Conservation (phyloP, 2,113 vertebrate genomes). For the Triplophysa siluroides region DNA sequence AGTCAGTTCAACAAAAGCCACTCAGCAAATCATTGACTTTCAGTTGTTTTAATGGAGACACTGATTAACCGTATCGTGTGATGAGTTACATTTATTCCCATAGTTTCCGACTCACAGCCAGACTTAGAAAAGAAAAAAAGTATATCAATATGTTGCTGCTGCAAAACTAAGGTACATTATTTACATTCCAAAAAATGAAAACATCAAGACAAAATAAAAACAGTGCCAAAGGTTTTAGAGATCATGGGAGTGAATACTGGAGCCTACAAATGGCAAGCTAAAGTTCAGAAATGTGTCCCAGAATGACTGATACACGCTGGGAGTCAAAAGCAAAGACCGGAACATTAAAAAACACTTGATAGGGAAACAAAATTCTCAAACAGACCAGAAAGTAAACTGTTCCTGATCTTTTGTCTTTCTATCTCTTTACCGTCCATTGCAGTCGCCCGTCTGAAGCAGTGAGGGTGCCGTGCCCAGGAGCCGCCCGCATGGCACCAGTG, state of each 20-base stretch:
- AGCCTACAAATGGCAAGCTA: slow-evolving; percentile 43
- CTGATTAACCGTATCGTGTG: slow-evolving; percentile 60
- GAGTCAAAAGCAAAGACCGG: too few species aligned
- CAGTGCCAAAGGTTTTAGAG: slow-evolving; percentile 52
- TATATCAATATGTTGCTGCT: slow-evolving; percentile 58
- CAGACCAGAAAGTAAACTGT: slow-evolving; percentile 46
- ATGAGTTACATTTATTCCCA: slow-evolving; percentile 64
- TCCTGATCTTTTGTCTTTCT: slow-evolving; percentile 37
- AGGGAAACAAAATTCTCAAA: slow-evolving; percentile 49
- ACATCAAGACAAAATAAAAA: slow-evolving; percentile 44
- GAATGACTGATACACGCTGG: slow-evolving; percentile 25
- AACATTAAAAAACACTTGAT: slow-evolving; percentile 20
- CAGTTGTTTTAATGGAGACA: slow-evolving; percentile 66
- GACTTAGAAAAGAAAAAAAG: slow-evolving; percentile 60
- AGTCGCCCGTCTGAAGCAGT: slow-evolving; percentile 29
- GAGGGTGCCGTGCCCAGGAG: slow-evolving; percentile 3
- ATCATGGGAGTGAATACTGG: slow-evolving; percentile 57
- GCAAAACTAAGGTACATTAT: slow-evolving; percentile 67
- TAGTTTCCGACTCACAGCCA: slow-evolving; percentile 59
- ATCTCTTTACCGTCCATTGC: slow-evolving; percentile 35
- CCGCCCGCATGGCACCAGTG: slow-evolving; percentile 36
- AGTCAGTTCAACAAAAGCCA: not conserved
- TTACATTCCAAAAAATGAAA: slow-evolving; percentile 59
- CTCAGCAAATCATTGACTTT: slow-evolving; percentile 41
- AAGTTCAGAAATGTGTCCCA: slow-evolving; percentile 44